Evolutionary conservation across 1,140 invertebrate species (phyloP).

Genomic region (Pteromalus puparum): DNA sequence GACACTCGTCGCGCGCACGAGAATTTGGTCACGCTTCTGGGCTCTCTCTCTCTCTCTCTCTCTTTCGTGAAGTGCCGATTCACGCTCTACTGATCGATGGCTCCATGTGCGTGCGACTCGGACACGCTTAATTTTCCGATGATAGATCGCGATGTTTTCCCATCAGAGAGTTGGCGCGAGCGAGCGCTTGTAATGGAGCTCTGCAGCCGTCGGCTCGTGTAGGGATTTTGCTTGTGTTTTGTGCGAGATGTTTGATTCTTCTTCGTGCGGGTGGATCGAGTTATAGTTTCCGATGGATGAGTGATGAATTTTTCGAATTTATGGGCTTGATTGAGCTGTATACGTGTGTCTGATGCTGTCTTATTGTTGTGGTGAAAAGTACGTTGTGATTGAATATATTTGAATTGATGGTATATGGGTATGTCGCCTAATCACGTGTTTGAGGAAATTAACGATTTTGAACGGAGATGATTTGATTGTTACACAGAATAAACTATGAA

Average conservation of each 20-base stretch:
- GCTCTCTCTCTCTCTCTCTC: background rate
- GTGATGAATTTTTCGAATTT: background rate
- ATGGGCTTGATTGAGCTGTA: background rate
- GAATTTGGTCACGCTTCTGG: conserved; percentile 56
- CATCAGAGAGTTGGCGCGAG: too few species aligned
- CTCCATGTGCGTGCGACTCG: conserved; percentile 17
- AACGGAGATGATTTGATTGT: too few species aligned
- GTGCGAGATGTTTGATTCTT: too few species aligned
- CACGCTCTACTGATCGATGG: conserved; percentile 59
- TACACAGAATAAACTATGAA: too few species aligned
- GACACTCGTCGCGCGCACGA: conserved; percentile 43
- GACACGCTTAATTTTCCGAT: conserved; percentile 50
- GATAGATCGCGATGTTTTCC: conserved; percentile 46
- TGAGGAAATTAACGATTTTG: too few species aligned
- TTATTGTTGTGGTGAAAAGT: too few species aligned
- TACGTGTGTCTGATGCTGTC: too few species aligned
- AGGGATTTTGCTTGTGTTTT: background rate
- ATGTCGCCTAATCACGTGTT: too few species aligned
- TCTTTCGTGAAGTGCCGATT: conserved; percentile 54
- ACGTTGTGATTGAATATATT: background rate
- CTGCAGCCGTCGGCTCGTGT: background rate
- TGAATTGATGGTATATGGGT: too few species aligned
- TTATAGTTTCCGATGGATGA: background rate
- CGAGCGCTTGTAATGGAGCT: background rate
- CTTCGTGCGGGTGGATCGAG: background rate